Conservation (phyloP, 2,113 vertebrate genomes). For the Progne subis region DNA sequence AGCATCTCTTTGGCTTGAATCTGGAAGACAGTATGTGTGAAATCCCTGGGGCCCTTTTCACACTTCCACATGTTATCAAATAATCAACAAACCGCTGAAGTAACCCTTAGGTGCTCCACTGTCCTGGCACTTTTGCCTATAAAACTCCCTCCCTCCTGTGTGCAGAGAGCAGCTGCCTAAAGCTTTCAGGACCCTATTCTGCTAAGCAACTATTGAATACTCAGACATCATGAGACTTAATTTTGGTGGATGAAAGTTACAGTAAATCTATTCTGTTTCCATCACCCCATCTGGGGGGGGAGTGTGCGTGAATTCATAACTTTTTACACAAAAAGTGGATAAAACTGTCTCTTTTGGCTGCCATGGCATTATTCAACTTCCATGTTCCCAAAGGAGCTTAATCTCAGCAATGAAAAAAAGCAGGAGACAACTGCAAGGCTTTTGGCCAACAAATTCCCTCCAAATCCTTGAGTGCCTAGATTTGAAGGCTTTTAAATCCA, state of each 20-base stretch:
- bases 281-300: neutral
- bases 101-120: neutral
- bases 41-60: neutral
- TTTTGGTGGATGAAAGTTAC: neutral
- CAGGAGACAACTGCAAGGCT: neutral
- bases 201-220: neutral
- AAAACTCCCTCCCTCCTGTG: neutral
- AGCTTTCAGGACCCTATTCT: neutral
- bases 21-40: neutral
- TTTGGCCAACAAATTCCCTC: constrained; percentile 22
- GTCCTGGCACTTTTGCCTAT: neutral
- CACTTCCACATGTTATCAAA: neutral
- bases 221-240: neutral
- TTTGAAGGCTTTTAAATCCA: constrained; percentile 16
- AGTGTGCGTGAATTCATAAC: neutral
- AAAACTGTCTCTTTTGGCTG: neutral
- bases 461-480: neutral
- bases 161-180: neutral
- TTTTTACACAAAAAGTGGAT: neutral
- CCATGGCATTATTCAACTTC: neutral
- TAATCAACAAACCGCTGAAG: neutral
- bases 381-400: neutral
- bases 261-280: neutral
- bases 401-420: neutral
- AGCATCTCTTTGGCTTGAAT: neutral